Percentiles rank a stretch among this genome's conserved stretches.
phyloP scores from a whole-genome alignment of 2,888 invertebrate species.

The Ornithoptera alexandrae region DNA sequence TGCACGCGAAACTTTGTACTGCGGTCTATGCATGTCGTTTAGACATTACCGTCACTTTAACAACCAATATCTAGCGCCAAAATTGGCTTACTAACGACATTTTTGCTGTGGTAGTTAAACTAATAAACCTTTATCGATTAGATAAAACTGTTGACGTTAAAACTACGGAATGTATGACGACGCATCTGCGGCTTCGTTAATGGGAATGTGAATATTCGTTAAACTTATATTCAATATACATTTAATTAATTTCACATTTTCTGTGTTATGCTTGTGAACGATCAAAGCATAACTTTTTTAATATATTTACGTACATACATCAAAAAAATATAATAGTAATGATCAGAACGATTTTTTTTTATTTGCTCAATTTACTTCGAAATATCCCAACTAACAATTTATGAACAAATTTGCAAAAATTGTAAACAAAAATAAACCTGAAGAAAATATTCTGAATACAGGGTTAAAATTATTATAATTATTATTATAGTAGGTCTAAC shows the following conservation, averaged over 20 bases:
- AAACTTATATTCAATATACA: too few species aligned
- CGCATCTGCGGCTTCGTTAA: neutral
- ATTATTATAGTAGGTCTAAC: too few species aligned
- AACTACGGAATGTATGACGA: neutral
- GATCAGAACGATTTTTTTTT: too few species aligned
- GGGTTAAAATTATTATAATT: too few species aligned
- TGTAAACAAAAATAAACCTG: too few species aligned
- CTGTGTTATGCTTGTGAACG: neutral
- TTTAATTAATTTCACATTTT: neutral
- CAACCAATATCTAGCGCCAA: constrained; percentile 19
- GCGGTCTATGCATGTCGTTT: constrained; percentile 18
- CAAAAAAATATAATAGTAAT: too few species aligned
- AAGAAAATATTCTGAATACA: too few species aligned
- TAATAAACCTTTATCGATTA: constrained; percentile 9
- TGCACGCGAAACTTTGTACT: constrained; percentile 59
- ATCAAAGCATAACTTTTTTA: neutral
- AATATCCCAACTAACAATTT: too few species aligned
- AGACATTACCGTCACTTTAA: constrained; percentile 21
- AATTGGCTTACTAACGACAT: constrained; percentile 15
- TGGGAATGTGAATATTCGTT: neutral
- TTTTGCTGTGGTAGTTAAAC: constrained; percentile 20
- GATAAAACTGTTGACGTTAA: constrained; percentile 4
- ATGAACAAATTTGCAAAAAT: too few species aligned
- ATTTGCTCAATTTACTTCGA: too few species aligned
- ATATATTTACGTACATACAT: neutral